Evolutionary conservation across 2,113 vertebrate genomes (phyloP).

Genomic region (Corythornis madagascariensis): DNA sequence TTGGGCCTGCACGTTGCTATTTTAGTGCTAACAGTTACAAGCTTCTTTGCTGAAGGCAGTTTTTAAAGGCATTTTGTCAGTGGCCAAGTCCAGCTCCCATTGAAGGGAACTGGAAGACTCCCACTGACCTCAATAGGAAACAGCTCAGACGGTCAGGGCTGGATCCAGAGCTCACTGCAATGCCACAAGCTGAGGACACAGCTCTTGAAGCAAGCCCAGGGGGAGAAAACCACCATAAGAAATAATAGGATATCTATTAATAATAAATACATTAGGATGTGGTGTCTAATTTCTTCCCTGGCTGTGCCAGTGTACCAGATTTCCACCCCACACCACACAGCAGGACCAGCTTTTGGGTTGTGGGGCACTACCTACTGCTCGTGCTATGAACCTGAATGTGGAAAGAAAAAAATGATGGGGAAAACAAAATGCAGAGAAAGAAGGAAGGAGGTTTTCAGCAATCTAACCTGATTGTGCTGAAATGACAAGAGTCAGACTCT

Average conservation of each 20-base stretch:
- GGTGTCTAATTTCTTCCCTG: not conserved
- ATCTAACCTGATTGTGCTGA: not conserved
- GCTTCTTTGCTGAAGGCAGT: conserved; percentile 54
- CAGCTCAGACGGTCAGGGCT: not conserved
- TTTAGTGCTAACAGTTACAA: conserved; percentile 43
- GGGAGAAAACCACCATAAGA: not conserved
- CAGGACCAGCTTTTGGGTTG: not conserved
- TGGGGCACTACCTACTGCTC: not conserved
- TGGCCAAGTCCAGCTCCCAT: conserved; percentile 24
- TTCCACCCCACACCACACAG: not conserved
- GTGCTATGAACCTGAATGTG: not conserved
- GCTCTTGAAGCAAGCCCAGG: not conserved
- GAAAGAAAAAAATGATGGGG: not conserved
- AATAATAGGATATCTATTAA: not conserved
- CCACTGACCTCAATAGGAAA: conserved; percentile 52
- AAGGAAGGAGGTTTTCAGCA: not conserved
- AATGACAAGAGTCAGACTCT: not conserved
- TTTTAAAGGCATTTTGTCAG: conserved; percentile 58
- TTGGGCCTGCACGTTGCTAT: conserved; percentile 20
- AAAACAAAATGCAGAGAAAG: not conserved
- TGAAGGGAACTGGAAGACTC: conserved; percentile 47
- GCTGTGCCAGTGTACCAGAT: not conserved
- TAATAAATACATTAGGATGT: not conserved
- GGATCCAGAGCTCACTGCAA: not conserved
- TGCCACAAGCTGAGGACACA: not conserved